A percentile compares a stretch with the other conserved stretches of the same genome.
Conservation (phyloP, 2,888 invertebrate genomes). For the Dolichopus griseipennis region DNA sequence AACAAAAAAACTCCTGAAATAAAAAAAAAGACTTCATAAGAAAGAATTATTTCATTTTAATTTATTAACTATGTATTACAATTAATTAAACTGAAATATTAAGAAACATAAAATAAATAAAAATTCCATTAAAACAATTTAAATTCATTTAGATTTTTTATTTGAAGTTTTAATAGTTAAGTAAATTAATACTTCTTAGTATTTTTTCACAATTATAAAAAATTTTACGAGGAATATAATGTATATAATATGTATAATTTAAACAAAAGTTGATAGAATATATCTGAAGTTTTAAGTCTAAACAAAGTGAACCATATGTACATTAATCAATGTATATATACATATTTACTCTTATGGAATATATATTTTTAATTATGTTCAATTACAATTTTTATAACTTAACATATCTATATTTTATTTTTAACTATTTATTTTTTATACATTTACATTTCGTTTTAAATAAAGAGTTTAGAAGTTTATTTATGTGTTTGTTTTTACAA, state of each 20-base stretch:
- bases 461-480: background rate
- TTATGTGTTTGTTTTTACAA: background rate
- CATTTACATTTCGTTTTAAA: background rate
- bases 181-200: background rate
- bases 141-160: background rate
- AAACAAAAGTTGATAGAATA: constrained; percentile 3
- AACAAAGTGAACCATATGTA: background rate
- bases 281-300: background rate
- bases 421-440: too few relatives aligned
- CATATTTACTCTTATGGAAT: background rate
- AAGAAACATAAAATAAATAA: too few relatives aligned
- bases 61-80: too few relatives aligned
- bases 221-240: constrained; percentile 2
- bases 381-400: too few relatives aligned
- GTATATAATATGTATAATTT: background rate
- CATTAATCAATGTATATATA: background rate
- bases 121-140: too few relatives aligned
- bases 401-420: too few relatives aligned
- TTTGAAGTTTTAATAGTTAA: constrained; percentile 1
- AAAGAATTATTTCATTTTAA: too few relatives aligned
- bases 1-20: too few relatives aligned
- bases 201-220: constrained; percentile 1
- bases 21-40: too few relatives aligned
- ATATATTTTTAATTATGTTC: background rate
- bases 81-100: too few relatives aligned